phyloP scores from a whole-genome alignment of 35 echinoderm and acorn worm genomes.

The Eucidaris tribuloides region DNA sequence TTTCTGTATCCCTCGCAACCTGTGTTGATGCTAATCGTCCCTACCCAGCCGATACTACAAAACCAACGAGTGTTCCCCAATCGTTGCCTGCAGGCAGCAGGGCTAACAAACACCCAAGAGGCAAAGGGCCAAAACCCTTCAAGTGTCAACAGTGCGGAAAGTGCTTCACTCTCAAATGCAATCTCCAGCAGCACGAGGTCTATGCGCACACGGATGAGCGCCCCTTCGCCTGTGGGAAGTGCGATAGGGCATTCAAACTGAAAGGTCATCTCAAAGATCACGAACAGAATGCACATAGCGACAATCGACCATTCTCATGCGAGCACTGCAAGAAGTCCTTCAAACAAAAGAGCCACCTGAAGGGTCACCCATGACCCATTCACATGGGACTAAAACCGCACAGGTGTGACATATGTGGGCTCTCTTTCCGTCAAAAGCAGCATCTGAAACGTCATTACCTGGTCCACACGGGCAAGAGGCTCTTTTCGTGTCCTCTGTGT shows the following conservation, averaged over 20 bases:
- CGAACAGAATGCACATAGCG: not conserved
- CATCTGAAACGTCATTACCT: constrained; percentile 4
- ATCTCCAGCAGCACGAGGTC: constrained; percentile 10
- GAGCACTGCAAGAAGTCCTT: constrained; percentile 3
- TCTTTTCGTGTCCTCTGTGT: constrained; percentile 3
- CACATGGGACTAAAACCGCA: not conserved
- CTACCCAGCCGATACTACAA: not conserved
- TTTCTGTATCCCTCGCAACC: not conserved
- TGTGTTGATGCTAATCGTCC: not conserved
- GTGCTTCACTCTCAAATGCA: constrained; percentile 9
- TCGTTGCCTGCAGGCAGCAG: not conserved
- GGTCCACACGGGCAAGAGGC: not conserved
- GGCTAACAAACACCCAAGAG: not conserved
- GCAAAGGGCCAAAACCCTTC: not conserved
- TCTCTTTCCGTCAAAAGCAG: constrained; percentile 12
- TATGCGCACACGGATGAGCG: constrained; percentile 1
- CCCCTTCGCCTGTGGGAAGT: not conserved
- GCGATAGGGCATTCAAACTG: constrained; percentile 3
- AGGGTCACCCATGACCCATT: not conserved
- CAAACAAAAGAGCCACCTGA: constrained; percentile 21
- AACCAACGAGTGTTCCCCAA: not conserved
- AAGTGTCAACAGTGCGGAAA: not conserved
- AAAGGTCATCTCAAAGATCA: constrained; percentile 21
- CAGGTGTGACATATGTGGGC: not conserved
- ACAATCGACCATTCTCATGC: not conserved